Evolutionary conservation across 2,797 vertebrate species (phyloP).

Genomic region (Myoxocephalus aenaeus): DNA sequence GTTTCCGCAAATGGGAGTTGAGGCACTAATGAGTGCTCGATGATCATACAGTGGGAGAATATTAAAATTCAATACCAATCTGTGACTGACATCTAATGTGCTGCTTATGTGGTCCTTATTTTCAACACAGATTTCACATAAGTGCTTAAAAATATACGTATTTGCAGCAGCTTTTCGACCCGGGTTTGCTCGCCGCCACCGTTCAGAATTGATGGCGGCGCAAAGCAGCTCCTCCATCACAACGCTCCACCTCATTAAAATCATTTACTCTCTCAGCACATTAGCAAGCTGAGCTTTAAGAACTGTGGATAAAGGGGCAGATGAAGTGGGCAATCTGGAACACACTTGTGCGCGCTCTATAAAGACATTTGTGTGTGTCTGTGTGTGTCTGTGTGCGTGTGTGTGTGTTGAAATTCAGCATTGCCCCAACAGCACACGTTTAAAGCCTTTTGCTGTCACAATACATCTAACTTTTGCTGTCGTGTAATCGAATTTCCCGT

Average conservation of each 20-base stretch:
- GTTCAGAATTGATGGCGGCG: slow-evolving; percentile 48
- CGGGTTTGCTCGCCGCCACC: slow-evolving; percentile 19
- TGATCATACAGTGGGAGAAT: slow-evolving; percentile 9
- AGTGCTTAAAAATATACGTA: slow-evolving; percentile 18
- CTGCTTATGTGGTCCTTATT: not conserved
- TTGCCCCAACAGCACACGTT: slow-evolving; percentile 33
- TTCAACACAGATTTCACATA: slow-evolving; percentile 20
- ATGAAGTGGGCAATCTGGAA: slow-evolving; percentile 64
- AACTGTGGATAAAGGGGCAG: slow-evolving; percentile 58
- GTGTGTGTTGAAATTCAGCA: slow-evolving; percentile 20
- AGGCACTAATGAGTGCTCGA: slow-evolving; percentile 18
- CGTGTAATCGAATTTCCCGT: slow-evolving; percentile 17
- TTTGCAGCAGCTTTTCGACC: slow-evolving; percentile 22
- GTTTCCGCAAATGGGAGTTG: slow-evolving; percentile 30
- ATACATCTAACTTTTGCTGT: slow-evolving; percentile 64
- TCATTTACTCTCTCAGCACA: slow-evolving; percentile 64
- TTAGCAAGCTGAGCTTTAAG: slow-evolving; percentile 66
- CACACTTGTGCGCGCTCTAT: slow-evolving; percentile 53
- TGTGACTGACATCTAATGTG: slow-evolving; percentile 24
- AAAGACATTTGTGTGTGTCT: slow-evolving; percentile 56
- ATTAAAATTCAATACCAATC: slow-evolving; percentile 21
- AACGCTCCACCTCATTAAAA: slow-evolving; percentile 67
- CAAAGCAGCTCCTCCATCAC: slow-evolving; percentile 60
- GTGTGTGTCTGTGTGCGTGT: not conserved
- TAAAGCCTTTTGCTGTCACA: slow-evolving; percentile 61